Base-by-base conservation (phyloP, 1,140 invertebrate species). In the Dysdera silvatica region DNA sequence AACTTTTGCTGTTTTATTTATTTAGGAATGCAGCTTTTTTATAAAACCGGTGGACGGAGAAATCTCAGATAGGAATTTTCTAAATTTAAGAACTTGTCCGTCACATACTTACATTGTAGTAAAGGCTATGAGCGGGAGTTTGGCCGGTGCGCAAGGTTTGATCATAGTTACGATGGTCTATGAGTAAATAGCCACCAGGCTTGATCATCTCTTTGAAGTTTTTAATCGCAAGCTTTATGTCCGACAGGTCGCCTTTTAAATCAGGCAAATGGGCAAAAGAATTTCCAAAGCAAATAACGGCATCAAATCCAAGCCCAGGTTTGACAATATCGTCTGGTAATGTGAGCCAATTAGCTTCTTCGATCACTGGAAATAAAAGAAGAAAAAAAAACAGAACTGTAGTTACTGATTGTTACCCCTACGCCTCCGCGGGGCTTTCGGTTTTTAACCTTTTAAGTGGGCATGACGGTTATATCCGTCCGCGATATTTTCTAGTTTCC, bases 121-220 rank as follows among this genome's bases (percentile, higher is more conserved):
- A 92, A 70, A 92, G 85, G 68, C 86, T 88, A 72, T 88, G 87
- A 8, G 82, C 76, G 2, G 88, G 87, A 1, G 87, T 87, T 10
- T 78, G 74, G 1, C 88, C 88, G 20, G 78, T 82, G 43, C 83
- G 80, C 32, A 91, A 81, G 59, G 90, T 89, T 43, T 85, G 80
- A 71, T 92, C 89, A 67, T 91, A 91, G 74, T 93, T 93, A 69
- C 89, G 82, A 71, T 92, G 89, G 75, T 93, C 89, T 56, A 92
- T 91, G 20, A 91, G 72, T 20, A 92, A 74, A 24, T 90, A 78
- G 0, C 89, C 89, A n/a, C 88, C 88, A 0, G 87, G 87, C 75
- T 87, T 89, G 0, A 91, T 79, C 70, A 88, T 87, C 65, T 82
- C 81, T 58, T 86, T 82, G 71, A 93, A 91, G 73, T 93, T 90